Conservation (phyloP, 2,797 vertebrate species). For the Anomalospiza imberbis region DNA sequence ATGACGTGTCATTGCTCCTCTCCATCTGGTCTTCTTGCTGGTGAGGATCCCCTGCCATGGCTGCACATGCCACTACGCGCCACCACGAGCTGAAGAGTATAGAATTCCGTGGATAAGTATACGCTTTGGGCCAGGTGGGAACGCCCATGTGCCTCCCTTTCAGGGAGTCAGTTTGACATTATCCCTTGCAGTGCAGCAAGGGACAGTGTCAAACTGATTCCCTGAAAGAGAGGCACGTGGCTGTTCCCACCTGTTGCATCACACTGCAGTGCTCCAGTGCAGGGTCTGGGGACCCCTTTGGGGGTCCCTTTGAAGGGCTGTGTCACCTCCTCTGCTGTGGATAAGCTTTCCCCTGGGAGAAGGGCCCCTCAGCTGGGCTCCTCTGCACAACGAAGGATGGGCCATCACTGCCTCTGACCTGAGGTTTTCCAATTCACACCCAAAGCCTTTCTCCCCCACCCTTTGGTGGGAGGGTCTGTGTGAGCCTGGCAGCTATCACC, state of each 20-base stretch:
- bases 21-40: not conserved
- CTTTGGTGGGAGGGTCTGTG: too few species aligned
- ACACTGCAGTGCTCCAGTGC: not conserved
- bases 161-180: too few species aligned
- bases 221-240: too few species aligned
- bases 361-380: not conserved
- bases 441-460: not conserved
- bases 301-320: not conserved
- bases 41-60: fast-evolving
- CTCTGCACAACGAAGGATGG: fast-evolving
- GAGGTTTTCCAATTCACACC: not conserved
- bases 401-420: too few species aligned
- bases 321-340: too few species aligned
- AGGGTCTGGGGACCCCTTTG: not conserved
- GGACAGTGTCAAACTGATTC: too few species aligned
- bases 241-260: too few species aligned
- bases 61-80: fast-evolving
- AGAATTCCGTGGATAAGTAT: fast-evolving
- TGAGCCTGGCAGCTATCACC: not conserved
- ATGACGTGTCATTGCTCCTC: not conserved
- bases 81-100: fast-evolving
- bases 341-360: not conserved
- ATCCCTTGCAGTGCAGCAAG: not conserved
- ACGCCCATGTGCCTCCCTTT: fast-evolving
- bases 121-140: not conserved